phyloP scores from a whole-genome alignment of 2,113 vertebrate genomes.

The Telmatochromis bifrenatus region DNA sequence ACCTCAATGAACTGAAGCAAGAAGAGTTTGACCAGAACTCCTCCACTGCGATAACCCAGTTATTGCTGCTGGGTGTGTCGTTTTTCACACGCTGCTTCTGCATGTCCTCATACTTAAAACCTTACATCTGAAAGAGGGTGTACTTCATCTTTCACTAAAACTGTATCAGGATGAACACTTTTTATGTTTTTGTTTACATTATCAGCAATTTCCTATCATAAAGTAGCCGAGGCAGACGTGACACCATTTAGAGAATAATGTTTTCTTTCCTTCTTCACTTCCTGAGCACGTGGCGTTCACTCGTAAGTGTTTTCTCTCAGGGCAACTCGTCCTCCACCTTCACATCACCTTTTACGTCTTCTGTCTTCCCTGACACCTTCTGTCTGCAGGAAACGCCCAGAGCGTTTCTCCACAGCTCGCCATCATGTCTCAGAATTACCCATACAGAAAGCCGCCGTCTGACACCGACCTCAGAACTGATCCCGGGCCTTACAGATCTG shows the following conservation, averaged over 20 bases:
- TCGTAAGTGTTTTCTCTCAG: background rate
- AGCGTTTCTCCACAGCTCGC: conserved; percentile 1
- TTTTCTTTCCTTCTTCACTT: background rate
- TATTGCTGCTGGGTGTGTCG: background rate
- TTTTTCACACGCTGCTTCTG: background rate
- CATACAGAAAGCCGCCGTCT: background rate
- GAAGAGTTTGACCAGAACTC: background rate
- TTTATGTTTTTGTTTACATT: background rate
- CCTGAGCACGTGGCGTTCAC: background rate
- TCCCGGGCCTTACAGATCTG: background rate
- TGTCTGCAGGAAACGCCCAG: conserved; percentile 24
- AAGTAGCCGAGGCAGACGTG: background rate
- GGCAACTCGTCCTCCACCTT: background rate
- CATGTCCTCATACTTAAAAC: background rate
- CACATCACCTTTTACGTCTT: background rate
- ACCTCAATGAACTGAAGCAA: background rate
- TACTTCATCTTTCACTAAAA: background rate
- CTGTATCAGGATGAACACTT: background rate
- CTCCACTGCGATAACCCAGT: background rate
- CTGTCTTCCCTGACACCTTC: conserved; percentile 32
- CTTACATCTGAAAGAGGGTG: background rate
- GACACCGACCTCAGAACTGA: background rate
- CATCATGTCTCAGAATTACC: conserved; percentile 57
- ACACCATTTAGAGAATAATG: background rate
- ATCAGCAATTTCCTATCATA: background rate